phyloP scores from a whole-genome alignment of 2,113 vertebrate genomes.

The Oxygymnocypris stewartii region DNA sequence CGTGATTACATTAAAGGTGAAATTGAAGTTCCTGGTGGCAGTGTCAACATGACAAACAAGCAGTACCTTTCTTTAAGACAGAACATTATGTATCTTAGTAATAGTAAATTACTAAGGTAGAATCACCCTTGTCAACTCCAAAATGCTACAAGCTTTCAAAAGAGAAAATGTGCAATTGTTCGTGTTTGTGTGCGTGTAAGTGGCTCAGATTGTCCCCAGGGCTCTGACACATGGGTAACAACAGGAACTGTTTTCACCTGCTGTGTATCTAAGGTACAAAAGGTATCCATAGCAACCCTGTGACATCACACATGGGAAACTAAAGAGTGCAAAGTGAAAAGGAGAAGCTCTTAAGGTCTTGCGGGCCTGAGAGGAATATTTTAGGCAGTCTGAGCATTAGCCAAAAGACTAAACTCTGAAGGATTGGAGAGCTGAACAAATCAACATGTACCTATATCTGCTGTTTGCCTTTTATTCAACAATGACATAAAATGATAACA shows the following conservation, averaged over 20 bases:
- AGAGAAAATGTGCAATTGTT: background rate
- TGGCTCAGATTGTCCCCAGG: constrained; percentile 8
- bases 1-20: background rate
- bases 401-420: background rate
- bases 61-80: background rate
- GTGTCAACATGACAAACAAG: background rate
- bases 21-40: background rate
- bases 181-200: background rate
- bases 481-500: background rate
- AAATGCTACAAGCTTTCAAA: background rate
- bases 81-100: background rate
- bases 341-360: constrained; percentile 3
- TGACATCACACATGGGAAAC: constrained; percentile 32
- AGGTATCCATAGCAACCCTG: constrained; percentile 39
- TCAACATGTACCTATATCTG: no score
- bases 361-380: background rate
- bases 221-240: constrained; percentile 17
- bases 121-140: background rate
- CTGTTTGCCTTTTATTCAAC: no score
- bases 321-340: constrained; percentile 23
- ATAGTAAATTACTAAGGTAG: background rate
- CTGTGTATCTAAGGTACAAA: constrained; percentile 8
- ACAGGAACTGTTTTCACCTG: constrained; percentile 32
- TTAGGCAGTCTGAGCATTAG: background rate
- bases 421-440: background rate